Base-by-base conservation (phyloP, 2,797 vertebrate species). In the Eupleurogrammus muticus region DNA sequence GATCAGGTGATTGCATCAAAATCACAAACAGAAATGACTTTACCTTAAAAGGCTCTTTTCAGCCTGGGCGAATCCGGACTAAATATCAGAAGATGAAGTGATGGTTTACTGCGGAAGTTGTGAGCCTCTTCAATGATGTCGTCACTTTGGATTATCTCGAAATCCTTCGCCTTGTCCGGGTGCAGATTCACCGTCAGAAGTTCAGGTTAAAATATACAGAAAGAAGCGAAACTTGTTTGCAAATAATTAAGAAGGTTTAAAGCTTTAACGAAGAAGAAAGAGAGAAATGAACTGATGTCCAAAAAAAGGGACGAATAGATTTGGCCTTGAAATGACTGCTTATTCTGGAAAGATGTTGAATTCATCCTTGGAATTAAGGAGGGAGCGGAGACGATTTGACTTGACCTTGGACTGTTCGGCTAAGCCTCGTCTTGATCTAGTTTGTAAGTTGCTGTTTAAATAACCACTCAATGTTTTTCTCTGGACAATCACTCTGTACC, bases 401-500 rank as follows among this genome's bases (percentile, higher is more conserved):
- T 71, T 69, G 70, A 81, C 69, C 81, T 36, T 11, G 44, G 50
- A 80, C 73, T 56, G 73, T 85, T 85, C 75, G 35, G 65, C 83
- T 68, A 48, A 77, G 62, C 64, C 72, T 69, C 19, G 52, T 63
- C 72, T 69, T 73, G 76, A 79, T 76, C 63, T 49, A 61, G 74
- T 79, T 85, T 82, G 68, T 20, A 51, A 61, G 54, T 78, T 81
- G 75, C 75, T 71, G 69, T 73, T 85, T 51, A 73, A 79, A 71
- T 13, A 79, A 82, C 79, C 83, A 83, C 84, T 91, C 86, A 49
- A 78, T 52, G 63, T 63, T 89, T 54, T 80, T 82, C 77, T 87
- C 92, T 93, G 93, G 93, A 94, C 93, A 94, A 94, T 94, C 93
- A 93, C 76, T 89, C 79, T 70, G 61, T 75, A 91, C 90, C 91